Evolutionary conservation across 2,113 vertebrate genomes (phyloP).

Genomic region (Hiodon alosoides): DNA sequence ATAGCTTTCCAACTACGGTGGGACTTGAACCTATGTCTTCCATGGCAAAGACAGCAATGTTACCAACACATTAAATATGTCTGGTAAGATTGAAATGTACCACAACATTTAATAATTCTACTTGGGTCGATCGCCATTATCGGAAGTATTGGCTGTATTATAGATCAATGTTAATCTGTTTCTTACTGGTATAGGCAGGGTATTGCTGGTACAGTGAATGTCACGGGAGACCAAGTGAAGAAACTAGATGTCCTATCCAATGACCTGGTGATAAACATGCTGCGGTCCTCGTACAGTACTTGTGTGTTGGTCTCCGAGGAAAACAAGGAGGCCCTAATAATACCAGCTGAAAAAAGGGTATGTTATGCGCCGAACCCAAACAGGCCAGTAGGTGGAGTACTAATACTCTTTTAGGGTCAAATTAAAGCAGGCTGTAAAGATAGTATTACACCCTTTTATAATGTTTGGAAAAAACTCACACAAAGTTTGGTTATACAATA

Average conservation of each 20-base stretch:
- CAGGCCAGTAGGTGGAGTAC: not conserved
- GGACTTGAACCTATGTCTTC: too few species aligned
- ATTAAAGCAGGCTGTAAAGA: not conserved
- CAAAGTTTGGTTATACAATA: too few species aligned
- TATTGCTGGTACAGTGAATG: conserved; percentile 81
- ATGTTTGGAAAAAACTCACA: too few species aligned
- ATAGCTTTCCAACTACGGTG: too few species aligned
- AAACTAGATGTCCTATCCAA: conserved; percentile 93
- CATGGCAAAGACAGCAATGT: too few species aligned
- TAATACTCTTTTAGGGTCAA: not conserved
- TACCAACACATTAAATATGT: too few species aligned
- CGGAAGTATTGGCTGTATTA: too few species aligned
- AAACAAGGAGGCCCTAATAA: conserved; percentile 80
- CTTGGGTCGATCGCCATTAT: too few species aligned
- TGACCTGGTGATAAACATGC: conserved; percentile 87
- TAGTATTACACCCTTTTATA: not conserved
- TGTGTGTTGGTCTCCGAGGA: conserved; percentile 88
- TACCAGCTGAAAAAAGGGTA: conserved; percentile 74
- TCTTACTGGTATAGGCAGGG: conserved; percentile 67
- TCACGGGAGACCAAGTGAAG: conserved; percentile 92
- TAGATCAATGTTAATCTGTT: not conserved
- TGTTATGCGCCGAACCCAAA: conserved; percentile 29
- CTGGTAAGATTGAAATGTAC: too few species aligned
- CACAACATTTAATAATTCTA: too few species aligned
- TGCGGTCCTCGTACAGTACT: conserved; percentile 83